Base-by-base conservation (phyloP, 2,888 invertebrate genomes). In the Coelopa pilipes region DNA sequence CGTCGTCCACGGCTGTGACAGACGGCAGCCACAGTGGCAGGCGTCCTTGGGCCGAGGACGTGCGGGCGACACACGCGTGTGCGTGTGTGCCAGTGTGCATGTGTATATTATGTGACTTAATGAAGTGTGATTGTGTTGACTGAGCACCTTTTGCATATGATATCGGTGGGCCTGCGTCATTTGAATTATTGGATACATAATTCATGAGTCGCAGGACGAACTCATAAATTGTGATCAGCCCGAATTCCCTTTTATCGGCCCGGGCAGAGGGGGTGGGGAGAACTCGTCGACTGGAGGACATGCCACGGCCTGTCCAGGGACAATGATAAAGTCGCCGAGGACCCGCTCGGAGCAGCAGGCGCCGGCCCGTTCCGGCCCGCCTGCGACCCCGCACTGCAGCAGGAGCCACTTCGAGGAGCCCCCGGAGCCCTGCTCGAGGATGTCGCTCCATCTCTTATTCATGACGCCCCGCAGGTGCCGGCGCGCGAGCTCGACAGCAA, bases 71-170 rank as follows among this genome's bases (percentile, higher is more conserved):
- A 59, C 57, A 21, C 34, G 57, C 10, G 57, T 5, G 19, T 59
- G 24, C 21, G 19, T 59, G 21, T 21, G 21, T 59, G 57, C 34
- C 9, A 55, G 17, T 17, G 17, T 55, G 55, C 17, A 19, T 55
- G 57, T 11, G 21, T 21, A 21, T 17, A 59, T 21, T 57, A 12
- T 21, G 21, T 10, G 34, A 34, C 21, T 21, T 59, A 59, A 59
- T 59, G 57, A 59, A 59, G 57, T 59, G 19, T 21, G 57, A 59
- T 59, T 59, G 57, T 59, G 21, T 59, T 59, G 3, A 21, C 57
- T 21, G 19, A 19, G 24, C 57, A 59, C 21, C 57, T 59, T 59
- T 59, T 59, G 57, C 57, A 59, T 59, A 12, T 59, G 21, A 21
- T 19, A 59, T 59, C 24, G 57, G 10, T 11, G 24, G 57, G 12